Base-by-base conservation (phyloP, 2,797 vertebrate species). In the Atherinosoma microstoma region DNA sequence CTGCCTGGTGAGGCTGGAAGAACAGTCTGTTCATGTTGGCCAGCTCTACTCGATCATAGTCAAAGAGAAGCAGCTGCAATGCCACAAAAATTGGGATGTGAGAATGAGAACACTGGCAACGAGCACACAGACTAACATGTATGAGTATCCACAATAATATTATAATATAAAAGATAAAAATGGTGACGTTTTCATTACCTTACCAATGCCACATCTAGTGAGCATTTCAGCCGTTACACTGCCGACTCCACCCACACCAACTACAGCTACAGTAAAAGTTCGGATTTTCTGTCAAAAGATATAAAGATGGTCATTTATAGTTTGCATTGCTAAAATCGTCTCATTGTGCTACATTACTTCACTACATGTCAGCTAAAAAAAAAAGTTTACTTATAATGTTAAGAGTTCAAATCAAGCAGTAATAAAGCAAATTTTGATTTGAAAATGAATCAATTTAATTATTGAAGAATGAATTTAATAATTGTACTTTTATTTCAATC, bases 11-110 rank as follows among this genome's bases (percentile, higher is more conserved):
- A 34, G 98, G 98, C 87, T 99, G 98, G 93, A 99, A 99, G 93
- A 99, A 99, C 83, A 99, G 95, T 65, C 98, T 92, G 91, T 99
- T 99, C 98, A 99, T 99, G 73, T 99, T 99, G 91, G 98, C 98
- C 91, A 99, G 84, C 89, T 99, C 98, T 56, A 99, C 98, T 90
- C 97, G 98, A 88, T 99, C 98, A 36, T 99, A 99, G 82, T 99
- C 98, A 88, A 99, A 99, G 58, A 99, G 96, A 40, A 99, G 93
- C 79, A 99, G 82, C 98, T 99, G 89, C 29, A 91, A 93, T 1
- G 64, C 30, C 13, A 35, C 11, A 67, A 45, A 15, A 29, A 49
- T 0, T 1, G 51, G 7, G 59, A 3, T 2, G 12, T 1, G 24
- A 29, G 2, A 0, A 24, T 54, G 2, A 67, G 10, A 2, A 18